Evolutionary conservation across 2,113 vertebrate genomes (phyloP), one percentile per base, ranked within the genome.

Genomic region (Scomber scombrus): DNA sequence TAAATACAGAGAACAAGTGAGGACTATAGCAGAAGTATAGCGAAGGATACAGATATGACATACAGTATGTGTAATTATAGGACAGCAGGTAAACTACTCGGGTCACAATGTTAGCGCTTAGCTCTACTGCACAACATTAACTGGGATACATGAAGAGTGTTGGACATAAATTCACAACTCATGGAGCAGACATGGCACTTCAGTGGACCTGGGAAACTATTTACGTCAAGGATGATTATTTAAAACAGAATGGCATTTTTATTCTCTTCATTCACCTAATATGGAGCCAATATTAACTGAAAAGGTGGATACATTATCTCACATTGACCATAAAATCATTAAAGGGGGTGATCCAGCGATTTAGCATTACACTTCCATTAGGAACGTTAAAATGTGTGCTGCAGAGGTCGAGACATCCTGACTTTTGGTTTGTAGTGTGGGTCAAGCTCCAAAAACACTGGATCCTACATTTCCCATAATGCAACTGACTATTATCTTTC

Each of bases 121-220:
- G 89, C 58, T 88, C 79, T 91, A 92, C 88, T 40, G 84, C 87
- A 93, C 90, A 85, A 80, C 31, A 19, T 83, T 84, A 85, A 85
- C 82, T 89, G 71, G 76, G 57, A 86, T 82, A 91, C 83, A 86
- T 26, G 63, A 78, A 61, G 70, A 85, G 54, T 51, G 60, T 3
- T 23, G 51, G 57, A 67, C 43, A 69, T 60, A 88, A 75, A 93
- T 78, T 78, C 89, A 75, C 45, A 89, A 84, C 80, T 89, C 87
- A 80, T 56, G 14, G 66, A 81, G 66, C 31, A 79, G 82, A 80
- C 57, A 64, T 11, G 4, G 1, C 74, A 76, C 58, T 62, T 76
- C 6, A 40, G 45, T 15, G 14, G 43, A 49, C 18, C 58, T 46
- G 21, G n/a, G 51, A 9, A 73, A 45, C 54, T 46, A 40, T 23